Percentiles rank a stretch among this genome's conserved stretches.
Evolutionary conservation across 2,888 invertebrate species (phyloP).

Genomic region (Biston stratarius): DNA sequence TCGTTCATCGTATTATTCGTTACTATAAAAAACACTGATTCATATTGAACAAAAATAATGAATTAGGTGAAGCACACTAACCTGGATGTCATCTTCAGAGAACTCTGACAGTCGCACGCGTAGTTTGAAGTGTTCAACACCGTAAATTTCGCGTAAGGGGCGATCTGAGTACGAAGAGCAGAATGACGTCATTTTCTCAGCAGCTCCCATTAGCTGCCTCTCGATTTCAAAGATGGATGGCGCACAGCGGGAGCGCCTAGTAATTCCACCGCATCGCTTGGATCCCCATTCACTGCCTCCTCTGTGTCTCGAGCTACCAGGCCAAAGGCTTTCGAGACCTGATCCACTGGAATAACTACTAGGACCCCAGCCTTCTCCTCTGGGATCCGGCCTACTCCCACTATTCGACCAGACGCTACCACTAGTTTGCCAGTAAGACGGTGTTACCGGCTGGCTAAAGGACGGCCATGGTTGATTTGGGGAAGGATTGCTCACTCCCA

Average conservation of each 20-base stretch:
- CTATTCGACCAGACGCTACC: neutral
- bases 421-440: neutral
- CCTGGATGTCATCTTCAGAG: slow-evolving; percentile 24
- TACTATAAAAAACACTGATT: too few species aligned
- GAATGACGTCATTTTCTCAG: neutral
- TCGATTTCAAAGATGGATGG: slow-evolving; percentile 5
- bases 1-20: too few species aligned
- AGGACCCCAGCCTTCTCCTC: slow-evolving; percentile 5
- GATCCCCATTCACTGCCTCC: slow-evolving; percentile 1
- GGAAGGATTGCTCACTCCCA: neutral
- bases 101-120: slow-evolving; percentile 16
- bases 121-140: slow-evolving; percentile 22
- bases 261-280: neutral
- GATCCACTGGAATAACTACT: neutral
- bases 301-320: neutral
- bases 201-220: neutral
- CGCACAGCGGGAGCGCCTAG: neutral
- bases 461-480: neutral
- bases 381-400: neutral
- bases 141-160: slow-evolving; percentile 23
- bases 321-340: neutral
- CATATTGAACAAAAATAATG: neutral
- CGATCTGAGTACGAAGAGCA: slow-evolving; percentile 9
- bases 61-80: neutral
- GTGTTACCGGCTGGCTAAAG: neutral